phyloP scores from a whole-genome alignment of 2,888 invertebrate genomes.

The Dynastes tityus region DNA sequence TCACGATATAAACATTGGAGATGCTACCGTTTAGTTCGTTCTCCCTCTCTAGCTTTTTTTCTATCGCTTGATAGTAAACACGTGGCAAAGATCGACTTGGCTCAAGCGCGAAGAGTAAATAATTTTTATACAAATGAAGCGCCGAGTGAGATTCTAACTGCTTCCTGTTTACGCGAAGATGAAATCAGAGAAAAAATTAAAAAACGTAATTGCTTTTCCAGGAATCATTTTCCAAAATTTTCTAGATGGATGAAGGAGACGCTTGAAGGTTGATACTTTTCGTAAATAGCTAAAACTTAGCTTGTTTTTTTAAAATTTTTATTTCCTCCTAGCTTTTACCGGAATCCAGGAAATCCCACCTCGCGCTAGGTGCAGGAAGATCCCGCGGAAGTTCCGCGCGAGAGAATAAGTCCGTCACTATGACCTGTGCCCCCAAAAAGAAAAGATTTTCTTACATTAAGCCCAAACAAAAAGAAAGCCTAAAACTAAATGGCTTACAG shows the following conservation, averaged over 20 bases:
- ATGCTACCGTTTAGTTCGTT: neutral
- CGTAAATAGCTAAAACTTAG: too few relatives aligned
- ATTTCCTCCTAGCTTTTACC: too few relatives aligned
- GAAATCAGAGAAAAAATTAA: neutral
- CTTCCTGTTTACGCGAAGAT: conserved; percentile 31
- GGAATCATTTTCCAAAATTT: conserved; percentile 4
- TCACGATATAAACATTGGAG: conserved; percentile 39
- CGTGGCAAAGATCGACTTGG: conserved; percentile 32
- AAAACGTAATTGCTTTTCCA: conserved; percentile 3
- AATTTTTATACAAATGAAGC: conserved; percentile 38
- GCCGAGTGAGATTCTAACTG: conserved; percentile 23
- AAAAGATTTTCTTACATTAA: too few relatives aligned
- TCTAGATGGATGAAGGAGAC: neutral
- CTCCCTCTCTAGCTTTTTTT: neutral
- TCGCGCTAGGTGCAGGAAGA: too few relatives aligned
- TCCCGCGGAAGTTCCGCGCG: too few relatives aligned
- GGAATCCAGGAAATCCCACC: too few relatives aligned
- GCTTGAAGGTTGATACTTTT: too few relatives aligned
- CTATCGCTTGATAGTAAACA: conserved; percentile 39
- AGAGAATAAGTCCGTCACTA: too few relatives aligned
- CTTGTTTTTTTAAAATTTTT: too few relatives aligned
- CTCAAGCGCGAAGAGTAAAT: conserved; percentile 37
- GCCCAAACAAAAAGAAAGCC: too few relatives aligned
- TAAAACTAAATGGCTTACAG: too few relatives aligned
- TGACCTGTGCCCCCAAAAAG: too few relatives aligned